phyloP scores from a whole-genome alignment of 2,888 invertebrate genomes.

The Therioaphis trifolii region DNA sequence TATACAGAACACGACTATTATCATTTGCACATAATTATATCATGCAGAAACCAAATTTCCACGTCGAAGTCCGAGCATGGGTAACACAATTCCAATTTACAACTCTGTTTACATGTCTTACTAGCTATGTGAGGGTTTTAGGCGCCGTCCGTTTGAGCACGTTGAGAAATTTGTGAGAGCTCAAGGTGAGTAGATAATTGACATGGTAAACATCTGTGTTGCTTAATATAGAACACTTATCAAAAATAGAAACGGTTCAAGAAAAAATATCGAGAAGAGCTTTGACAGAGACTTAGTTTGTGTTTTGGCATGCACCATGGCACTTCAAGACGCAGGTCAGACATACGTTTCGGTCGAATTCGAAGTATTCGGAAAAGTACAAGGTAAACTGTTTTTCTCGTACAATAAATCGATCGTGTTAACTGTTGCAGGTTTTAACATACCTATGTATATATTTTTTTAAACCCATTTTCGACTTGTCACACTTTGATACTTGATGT shows the following conservation, averaged over 20 bases:
- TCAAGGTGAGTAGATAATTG: conserved; percentile 49
- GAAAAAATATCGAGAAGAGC: conserved; percentile 40
- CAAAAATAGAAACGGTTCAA: conserved; percentile 51
- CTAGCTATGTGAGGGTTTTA: background rate
- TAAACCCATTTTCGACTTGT: background rate
- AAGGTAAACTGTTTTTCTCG: conserved; percentile 75
- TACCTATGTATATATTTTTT: background rate
- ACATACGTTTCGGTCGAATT: conserved; percentile 84
- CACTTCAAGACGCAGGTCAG: conserved; percentile 59
- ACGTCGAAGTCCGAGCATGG: background rate
- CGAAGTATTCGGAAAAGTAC: conserved; percentile 90
- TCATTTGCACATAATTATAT: no score
- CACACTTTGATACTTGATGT: background rate
- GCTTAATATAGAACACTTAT: conserved; percentile 57
- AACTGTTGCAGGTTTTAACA: background rate
- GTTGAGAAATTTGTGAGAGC: conserved; percentile 39
- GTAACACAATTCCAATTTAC: background rate
- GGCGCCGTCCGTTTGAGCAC: background rate
- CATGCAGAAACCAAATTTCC: no score
- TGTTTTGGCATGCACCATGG: conserved; percentile 61
- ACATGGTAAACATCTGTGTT: conserved; percentile 52
- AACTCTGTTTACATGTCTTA: background rate
- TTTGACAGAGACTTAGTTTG: conserved; percentile 53
- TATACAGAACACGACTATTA: no score
- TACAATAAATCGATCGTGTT: background rate